Base-by-base conservation (phyloP, 2,113 vertebrate genomes). In the Actenoides hombroni region DNA sequence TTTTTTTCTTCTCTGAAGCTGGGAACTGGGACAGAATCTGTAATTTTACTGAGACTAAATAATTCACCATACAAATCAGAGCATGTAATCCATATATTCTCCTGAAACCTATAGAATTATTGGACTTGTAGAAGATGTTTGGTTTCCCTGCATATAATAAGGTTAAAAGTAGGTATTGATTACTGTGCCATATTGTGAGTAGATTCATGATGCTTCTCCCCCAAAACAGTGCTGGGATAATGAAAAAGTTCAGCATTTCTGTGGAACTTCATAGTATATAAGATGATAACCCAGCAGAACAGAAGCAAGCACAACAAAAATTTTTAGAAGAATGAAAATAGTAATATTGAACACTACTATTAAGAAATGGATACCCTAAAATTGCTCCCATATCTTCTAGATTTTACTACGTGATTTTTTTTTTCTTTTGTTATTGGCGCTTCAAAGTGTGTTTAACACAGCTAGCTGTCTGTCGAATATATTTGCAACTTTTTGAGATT, bases 341-440 rank as follows among this genome's bases (percentile, higher is more conserved):
- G 53, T 16, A 48, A 60, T 65, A 59, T 64, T 60, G 44, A 91
- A 71, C 51, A 46, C 21, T 16, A 53, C 29, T 42, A 64, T 10
- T 48, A n/a, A 53, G 23, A 63, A 81, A 92, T 35, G 16, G 33
- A 73, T 93, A 88, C 59, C 82, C 91, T 77, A 83, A 89, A 96
- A 86, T 44, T 24, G 80, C 29, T 57, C 35, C 28, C 23, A 57
- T 10, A 67, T 37, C 8, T 77, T 37, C 17, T 77, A 75, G 35
- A 83, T 70, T 74, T 94, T 83, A 42, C 33, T 13, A 8, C 25
- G 51, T 53, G 51, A 20, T 16, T 21, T 44, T 3, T 53, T 53
- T 78, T 69, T 80, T 90, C 14, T 74, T 89, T 48, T 73, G 21
- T 59, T 84, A 75, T 96, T 96, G 94, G 93, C 40, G 86, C 90